Evolutionary conservation across 2,888 invertebrate genomes (phyloP), one percentile per base, ranked within the genome.

Genomic region (Maniola hyperantus): DNA sequence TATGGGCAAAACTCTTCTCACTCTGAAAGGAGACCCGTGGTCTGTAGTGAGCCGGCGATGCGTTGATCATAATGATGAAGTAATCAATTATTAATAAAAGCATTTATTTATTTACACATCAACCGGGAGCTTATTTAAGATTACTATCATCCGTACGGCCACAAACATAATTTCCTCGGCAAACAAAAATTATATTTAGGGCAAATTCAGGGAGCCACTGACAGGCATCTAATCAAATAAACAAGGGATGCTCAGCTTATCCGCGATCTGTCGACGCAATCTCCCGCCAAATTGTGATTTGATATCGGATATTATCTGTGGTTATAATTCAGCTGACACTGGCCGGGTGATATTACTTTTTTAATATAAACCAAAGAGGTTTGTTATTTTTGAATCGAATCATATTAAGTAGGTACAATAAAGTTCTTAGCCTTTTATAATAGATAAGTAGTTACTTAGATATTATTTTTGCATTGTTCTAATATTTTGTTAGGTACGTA

Each of bases 281-380:
- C 86, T 85, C 79, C 74, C 72, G 75, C 79, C 81, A 82, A 87
- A 89, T 88, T 84, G 90, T 77, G 84, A 90, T 91, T 87, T 89
- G 90, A 91, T 91, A 89, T 82, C 79, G 77, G 75, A 78, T 81
- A 83, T 79, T 79, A 74, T 76, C 73, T 71, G 65, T 59, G 44
- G 44, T 64, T 51, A 51, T 51, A 26, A 51, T 51, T 72, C 59
- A 72, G 72, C 71, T 70, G 81, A 78, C 71, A 74, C 70, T 74
- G 69, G 70, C 68, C 66, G 71, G 74, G 78, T 81, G 72, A 77
- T 80, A 79, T 81, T 80, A 77, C 77, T 75, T 77, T 78, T 77
- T 78, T 58, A 54, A 63, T 53, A 63, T 39, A 18, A 20, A 48
- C 58, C 33, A 66, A 63, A 58, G 6, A 65, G 62, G 54, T 67